Conservation (phyloP, 2,113 vertebrate species). For the Zapus hudsonius region DNA sequence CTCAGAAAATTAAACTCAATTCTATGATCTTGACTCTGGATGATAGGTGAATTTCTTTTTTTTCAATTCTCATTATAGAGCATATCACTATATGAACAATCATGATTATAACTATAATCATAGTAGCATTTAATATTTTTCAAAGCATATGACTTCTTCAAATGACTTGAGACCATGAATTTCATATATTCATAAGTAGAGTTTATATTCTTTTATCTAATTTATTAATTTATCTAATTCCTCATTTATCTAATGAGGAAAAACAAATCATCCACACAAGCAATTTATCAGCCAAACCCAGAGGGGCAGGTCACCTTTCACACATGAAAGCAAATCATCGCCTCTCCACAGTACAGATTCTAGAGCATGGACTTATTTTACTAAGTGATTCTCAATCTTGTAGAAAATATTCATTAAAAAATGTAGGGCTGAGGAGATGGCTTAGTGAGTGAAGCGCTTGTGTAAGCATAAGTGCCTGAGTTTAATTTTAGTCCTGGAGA, state of each 20-base stretch:
- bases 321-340: not conserved
- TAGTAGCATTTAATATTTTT: not conserved
- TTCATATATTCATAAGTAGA: not conserved
- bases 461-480: no score
- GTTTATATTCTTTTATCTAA: no score
- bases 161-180: not conserved
- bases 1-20: not conserved
- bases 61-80: not conserved
- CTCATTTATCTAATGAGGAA: conserved; percentile 28
- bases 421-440: not conserved
- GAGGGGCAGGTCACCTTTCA: not conserved
- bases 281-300: not conserved
- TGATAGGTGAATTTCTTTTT: not conserved
- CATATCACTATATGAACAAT: not conserved
- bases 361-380: not conserved
- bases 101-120: not conserved
- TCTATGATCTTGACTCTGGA: not conserved
- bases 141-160: conserved; percentile 29
- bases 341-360: not conserved
- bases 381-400: not conserved
- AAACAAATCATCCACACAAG: not conserved
- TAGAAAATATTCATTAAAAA: conserved; percentile 19
- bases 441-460: no score
- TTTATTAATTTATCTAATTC: no score
- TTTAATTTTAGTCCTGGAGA: no score